Conservation (phyloP, 2,113 vertebrate genomes). For the Eubucco bourcierii region DNA sequence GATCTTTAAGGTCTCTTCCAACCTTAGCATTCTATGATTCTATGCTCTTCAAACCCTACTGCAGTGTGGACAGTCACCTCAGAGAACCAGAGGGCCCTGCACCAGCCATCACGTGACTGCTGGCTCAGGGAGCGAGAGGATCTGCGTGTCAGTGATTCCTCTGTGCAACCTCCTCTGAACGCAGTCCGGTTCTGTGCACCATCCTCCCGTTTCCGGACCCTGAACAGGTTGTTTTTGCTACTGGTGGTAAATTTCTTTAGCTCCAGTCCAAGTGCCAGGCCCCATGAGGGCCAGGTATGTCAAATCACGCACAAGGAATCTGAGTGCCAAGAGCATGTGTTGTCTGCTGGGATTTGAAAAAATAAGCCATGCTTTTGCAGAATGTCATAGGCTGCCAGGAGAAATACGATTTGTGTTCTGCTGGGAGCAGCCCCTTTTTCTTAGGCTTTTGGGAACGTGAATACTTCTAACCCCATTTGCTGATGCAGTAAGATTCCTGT, state of each 20-base stretch:
- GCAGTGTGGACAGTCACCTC: not conserved
- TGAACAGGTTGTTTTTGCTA: not conserved
- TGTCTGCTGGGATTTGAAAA: not conserved
- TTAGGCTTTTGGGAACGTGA: not conserved
- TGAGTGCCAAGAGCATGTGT: not conserved
- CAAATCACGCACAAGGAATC: not conserved
- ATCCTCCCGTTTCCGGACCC: not conserved
- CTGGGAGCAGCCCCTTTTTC: not conserved
- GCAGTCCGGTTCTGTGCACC: not conserved
- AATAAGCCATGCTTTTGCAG: not conserved
- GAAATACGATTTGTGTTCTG: not conserved
- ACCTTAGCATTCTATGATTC: no score
- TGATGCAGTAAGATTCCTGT: not conserved
- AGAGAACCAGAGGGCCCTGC: not conserved
- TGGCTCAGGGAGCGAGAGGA: not conserved
- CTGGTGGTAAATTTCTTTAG: not conserved
- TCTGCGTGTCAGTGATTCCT: not conserved
- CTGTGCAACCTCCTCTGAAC: not conserved
- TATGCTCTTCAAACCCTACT: not conserved
- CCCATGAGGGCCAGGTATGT: not conserved
- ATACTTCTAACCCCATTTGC: not conserved
- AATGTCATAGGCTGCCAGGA: not conserved
- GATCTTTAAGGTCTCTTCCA: no score
- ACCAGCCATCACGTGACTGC: not conserved
- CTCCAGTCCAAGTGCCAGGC: not conserved